Evolutionary conservation across 2,888 invertebrate species (phyloP), one percentile per base, ranked within the genome.

Genomic region (Eupithecia centaureata): DNA sequence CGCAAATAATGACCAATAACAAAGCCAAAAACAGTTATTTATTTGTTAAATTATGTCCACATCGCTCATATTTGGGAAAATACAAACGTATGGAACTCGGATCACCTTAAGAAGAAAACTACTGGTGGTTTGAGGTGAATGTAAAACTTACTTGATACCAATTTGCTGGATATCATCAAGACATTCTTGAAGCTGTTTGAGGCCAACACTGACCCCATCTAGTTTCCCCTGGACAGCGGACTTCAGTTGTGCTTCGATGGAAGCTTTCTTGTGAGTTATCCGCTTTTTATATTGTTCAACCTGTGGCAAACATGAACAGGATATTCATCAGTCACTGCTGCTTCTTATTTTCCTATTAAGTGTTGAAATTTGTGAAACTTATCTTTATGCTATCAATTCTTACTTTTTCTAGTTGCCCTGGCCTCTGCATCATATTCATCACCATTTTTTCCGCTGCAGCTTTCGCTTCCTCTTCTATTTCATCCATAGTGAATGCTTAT

Each of bases 151-250:
- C 94, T 93, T 94, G 1, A 85, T 79, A 73, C 94, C 93, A 28
- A 96, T 95, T 84, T 97, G 96, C 85, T 96, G 91, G 2, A 99
- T 97, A 89, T 98, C 98, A 78, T 96, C 95, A 62, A 98, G 92
- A 59, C 98, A 98, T 67, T 96, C 95, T 81, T 97, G 96, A 54
- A 99, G 90, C 84, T 99, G 97, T 79, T 97, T 97, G 22, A 99
- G 95, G 0, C 99, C 99, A 13, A 97, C 97, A 77, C 97, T 95
- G 0, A 99, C 99, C 0, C 99, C 99, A 89, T 99, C 99, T 64
- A 99, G 91, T 89, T 99, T 99, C 73, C 98, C 98, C 87, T 99
- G 99, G 94, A 99, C 98, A 0, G 99, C 99, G n/a, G 99, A 98
- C 90, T 99, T 99, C 27, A 99, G 86, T 94, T 98, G 97, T 0